Base-by-base conservation (phyloP, 1,140 invertebrate genomes). In the Sesamia nonagrioides region DNA sequence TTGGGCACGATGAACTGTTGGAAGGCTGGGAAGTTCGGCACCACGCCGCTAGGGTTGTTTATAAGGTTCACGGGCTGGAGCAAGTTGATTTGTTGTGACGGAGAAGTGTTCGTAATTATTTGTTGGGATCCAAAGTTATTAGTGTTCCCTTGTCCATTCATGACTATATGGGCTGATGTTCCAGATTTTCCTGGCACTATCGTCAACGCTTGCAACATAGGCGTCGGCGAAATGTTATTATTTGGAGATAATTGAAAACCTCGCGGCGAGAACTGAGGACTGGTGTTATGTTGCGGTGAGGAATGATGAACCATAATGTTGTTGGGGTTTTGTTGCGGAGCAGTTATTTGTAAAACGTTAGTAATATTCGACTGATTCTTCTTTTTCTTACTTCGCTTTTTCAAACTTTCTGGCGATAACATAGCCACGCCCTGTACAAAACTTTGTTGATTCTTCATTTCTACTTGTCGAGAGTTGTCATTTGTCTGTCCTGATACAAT, bases 1-100 rank as follows among this genome's bases (percentile, higher is more conserved):
- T 97, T 97, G 4, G 97, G 97, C 60, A 98, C 96, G 61, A 98
- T 97, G 84, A 98, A 97, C 86, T 98, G 97, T 85, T 98, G 97
- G 72, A 97, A 97, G 0, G 97, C 96, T 0, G 97, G 97, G 86
- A 97, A 97, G 88, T 97, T 97, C 79, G 97, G 97, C 58, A 97
- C 96, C 77, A 97, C 96, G 8, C 96, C 96, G 13, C 96, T 96
- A 0, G 96, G 95, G 3, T 97, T 96, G 85, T 97, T 97, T 33
- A 97, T 95, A 45, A 97, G 91, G 95, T 98, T 98, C 15, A 98
- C 97, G 0, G 97, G 97, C 88, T 98, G 97, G 33, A 96, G 92
- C 37, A 98, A 91, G 91, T 98, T 97, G 35, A 98, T 97, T 85
- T 97, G 97, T 84, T 97, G 97, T 27, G 97, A 95, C 33, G 97